Conservation (phyloP, 2,797 vertebrate species). For the Gastrophryne carolinensis region DNA sequence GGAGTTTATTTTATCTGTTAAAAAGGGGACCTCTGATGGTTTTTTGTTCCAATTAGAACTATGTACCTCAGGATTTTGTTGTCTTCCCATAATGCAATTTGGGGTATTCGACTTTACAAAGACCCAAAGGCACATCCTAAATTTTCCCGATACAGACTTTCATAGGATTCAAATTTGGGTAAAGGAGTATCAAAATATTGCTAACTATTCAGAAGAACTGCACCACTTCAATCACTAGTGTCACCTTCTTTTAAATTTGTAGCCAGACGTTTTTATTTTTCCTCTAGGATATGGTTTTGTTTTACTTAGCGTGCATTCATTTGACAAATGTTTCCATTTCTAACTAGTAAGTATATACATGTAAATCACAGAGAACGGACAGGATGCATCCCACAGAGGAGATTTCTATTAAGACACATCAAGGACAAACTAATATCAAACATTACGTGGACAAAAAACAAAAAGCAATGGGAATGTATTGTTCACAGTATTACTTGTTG, state of each 20-base stretch:
- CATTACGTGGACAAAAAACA: conserved; percentile 9
- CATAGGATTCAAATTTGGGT: too few species aligned
- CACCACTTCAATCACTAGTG: neutral
- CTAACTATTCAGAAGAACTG: too few species aligned
- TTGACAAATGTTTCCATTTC: neutral
- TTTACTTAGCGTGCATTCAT: neutral
- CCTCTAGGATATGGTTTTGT: neutral
- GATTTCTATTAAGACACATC: conserved; percentile 30
- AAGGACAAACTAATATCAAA: conserved; percentile 26
- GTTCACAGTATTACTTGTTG: neutral
- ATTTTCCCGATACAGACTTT: too few species aligned
- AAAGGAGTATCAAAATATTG: too few species aligned
- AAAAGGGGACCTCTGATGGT: too few species aligned
- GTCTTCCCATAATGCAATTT: too few species aligned
- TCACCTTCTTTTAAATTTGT: neutral
- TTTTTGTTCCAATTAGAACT: too few species aligned
- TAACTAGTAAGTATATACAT: neutral
- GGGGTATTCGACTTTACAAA: too few species aligned
- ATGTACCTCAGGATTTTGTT: too few species aligned
- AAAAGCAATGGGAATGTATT: conserved; percentile 12
- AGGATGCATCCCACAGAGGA: conserved; percentile 30
- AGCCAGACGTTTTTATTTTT: neutral
- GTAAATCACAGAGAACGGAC: conserved; percentile 30
- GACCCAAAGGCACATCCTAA: too few species aligned
- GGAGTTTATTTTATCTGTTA: too few species aligned